Percentiles rank a stretch among this genome's conserved stretches.
Evolutionary conservation across 2,888 invertebrate genomes (phyloP).

Genomic region (Calliopum simillimum): DNA sequence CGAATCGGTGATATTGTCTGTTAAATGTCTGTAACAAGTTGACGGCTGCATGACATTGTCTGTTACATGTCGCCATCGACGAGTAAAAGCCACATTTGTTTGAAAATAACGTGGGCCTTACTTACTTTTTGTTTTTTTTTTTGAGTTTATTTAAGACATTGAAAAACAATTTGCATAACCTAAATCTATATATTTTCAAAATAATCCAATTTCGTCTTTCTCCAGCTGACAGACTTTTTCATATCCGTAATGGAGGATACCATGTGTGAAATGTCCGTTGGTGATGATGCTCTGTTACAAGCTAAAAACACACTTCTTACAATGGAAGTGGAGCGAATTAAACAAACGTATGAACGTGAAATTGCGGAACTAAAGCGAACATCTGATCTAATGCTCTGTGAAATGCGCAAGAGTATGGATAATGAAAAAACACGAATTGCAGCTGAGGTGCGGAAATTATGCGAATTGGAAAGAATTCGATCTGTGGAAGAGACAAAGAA

Average conservation of each 20-base stretch:
- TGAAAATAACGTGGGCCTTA: too few species aligned
- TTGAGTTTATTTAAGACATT: too few species aligned
- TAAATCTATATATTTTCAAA: conserved; percentile 3
- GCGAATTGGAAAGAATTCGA: conserved; percentile 77
- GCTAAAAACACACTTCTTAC: conserved; percentile 73
- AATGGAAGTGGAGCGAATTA: conserved; percentile 77
- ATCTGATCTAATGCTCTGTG: conserved; percentile 74
- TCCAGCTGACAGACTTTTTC: conserved; percentile 77
- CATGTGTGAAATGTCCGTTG: conserved; percentile 73
- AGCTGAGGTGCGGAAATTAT: conserved; percentile 74
- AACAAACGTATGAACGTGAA: conserved; percentile 81
- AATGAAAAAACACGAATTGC: conserved; percentile 76
- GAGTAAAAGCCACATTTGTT: too few species aligned
- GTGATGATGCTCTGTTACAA: conserved; percentile 66
- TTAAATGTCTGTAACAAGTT: too few species aligned
- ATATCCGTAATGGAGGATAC: conserved; percentile 77
- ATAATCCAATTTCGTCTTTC: conserved; percentile 11
- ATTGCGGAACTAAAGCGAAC: conserved; percentile 77
- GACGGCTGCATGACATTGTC: too few species aligned
- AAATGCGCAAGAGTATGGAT: conserved; percentile 78
- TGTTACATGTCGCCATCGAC: too few species aligned
- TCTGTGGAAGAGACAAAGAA: conserved; percentile 82
- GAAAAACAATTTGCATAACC: too few species aligned
- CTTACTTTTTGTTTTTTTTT: too few species aligned
- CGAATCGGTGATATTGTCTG: too few species aligned